These are phyloP conservation scores for Mohoua ochrocephala DNA, from an alignment of 2,113 vertebrate species.

Conservation along the genomic window DNA sequence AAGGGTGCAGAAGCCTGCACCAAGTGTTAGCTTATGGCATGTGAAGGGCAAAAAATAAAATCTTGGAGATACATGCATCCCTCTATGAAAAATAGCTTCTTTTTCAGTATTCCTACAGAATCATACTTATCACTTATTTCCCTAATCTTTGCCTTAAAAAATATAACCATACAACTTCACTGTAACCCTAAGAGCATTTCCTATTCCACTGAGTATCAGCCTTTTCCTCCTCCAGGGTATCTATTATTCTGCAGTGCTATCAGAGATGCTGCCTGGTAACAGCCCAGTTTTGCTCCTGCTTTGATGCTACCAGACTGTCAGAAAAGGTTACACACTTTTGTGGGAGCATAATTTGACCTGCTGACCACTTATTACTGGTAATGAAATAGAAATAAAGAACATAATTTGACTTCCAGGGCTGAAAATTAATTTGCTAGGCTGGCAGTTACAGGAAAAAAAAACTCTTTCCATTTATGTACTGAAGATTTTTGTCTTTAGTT, in stretches of 20 bases:
- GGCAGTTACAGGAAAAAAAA: neutral
- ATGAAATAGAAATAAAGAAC: slow-evolving; percentile 16
- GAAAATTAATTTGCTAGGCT: neutral
- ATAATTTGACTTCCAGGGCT: neutral
- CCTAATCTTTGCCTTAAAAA: neutral
- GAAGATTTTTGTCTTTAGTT: neutral
- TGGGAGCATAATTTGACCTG: neutral
- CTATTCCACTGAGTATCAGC: neutral
- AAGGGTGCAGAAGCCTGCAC: neutral
- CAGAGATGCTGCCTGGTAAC: neutral
- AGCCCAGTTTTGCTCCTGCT: neutral
- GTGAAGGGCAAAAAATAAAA: neutral
- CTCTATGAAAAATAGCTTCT: neutral
- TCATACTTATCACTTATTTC: neutral
- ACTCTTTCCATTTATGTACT: neutral
- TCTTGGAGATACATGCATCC: neutral
- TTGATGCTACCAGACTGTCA: neutral
- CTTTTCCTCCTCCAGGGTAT: neutral
- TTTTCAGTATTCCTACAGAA: neutral
- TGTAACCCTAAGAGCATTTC: neutral
- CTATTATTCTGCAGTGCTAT: neutral
- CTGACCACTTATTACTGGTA: neutral
- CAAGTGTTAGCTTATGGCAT: neutral
- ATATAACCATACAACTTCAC: neutral
- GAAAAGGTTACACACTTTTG: neutral